Percentiles rank a stretch among this genome's conserved stretches.
phyloP scores from a whole-genome alignment of 2,113 vertebrate genomes.

The Pseudopipra pipra region DNA sequence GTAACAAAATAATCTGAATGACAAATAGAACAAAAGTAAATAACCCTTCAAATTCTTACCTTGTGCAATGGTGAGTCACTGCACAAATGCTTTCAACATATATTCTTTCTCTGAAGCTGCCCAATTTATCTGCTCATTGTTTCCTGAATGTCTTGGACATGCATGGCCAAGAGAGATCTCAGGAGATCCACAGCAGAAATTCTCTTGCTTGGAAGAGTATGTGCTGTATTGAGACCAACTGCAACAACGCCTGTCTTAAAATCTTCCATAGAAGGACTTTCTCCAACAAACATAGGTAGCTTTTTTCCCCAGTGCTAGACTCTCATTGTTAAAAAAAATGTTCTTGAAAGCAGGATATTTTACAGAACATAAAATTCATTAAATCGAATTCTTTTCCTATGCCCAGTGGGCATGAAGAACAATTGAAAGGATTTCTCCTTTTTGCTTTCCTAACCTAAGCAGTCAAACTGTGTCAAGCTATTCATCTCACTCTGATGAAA shows the following conservation, averaged over 20 bases:
- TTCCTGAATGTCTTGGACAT: not conserved
- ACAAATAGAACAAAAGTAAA: not conserved
- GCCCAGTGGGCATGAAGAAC: not conserved
- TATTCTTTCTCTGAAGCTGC: not conserved
- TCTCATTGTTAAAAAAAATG: not conserved
- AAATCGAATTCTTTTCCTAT: not conserved
- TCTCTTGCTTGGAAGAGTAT: not conserved
- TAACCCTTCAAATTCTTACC: not conserved
- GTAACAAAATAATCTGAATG: not conserved
- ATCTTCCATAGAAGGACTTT: not conserved
- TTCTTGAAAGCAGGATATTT: not conserved
- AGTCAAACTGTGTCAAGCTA: not conserved
- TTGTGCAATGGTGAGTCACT: not conserved
- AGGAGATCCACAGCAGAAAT: not conserved
- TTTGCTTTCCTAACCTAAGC: not conserved
- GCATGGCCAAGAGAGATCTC: not conserved
- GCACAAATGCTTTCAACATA: not conserved
- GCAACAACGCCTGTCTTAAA: not conserved
- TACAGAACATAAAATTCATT: not conserved
- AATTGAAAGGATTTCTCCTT: not conserved
- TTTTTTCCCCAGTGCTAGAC: not conserved
- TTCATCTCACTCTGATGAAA: not conserved
- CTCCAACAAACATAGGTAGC: not conserved
- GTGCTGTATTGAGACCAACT: accelerated
- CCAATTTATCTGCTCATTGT: not conserved